Percentiles rank a stretch among this genome's conserved stretches.
Evolutionary conservation across 2,797 vertebrate genomes (phyloP).

Genomic region (Hybognathus amarus): DNA sequence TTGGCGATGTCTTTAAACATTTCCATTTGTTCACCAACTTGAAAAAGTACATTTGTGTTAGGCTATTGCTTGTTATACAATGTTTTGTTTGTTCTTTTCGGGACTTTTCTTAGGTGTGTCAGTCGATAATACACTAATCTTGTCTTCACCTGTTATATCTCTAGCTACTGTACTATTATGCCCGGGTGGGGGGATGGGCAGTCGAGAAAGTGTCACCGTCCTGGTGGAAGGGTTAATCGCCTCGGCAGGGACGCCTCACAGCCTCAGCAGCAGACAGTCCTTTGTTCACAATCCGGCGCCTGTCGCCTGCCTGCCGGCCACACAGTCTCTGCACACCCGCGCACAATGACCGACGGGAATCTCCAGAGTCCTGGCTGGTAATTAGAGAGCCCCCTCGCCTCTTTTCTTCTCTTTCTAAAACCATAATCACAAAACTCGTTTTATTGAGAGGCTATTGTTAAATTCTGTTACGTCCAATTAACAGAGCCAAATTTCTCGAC

Average conservation of each 20-base stretch:
- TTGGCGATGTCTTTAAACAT: not conserved
- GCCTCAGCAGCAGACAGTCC: conserved; percentile 61
- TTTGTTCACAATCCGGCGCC: conserved; percentile 67
- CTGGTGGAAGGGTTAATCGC: conserved; percentile 62
- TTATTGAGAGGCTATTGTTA: conserved; percentile 59
- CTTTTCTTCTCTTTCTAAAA: conserved; percentile 36
- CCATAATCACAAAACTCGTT: conserved; percentile 53
- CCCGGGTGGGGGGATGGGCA: conserved; percentile 9
- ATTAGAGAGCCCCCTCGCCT: conserved; percentile 48
- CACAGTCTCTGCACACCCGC: conserved; percentile 48
- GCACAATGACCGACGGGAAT: conserved; percentile 55
- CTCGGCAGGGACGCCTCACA: conserved; percentile 54
- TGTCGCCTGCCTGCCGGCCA: conserved; percentile 59
- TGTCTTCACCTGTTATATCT: conserved; percentile 7
- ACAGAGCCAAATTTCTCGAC: conserved; percentile 52
- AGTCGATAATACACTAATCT: not conserved
- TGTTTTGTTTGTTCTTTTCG: not conserved
- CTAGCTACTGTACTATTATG: not conserved
- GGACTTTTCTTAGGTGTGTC: not conserved
- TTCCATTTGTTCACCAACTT: not conserved
- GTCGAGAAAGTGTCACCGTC: conserved; percentile 46
- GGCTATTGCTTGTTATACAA: not conserved
- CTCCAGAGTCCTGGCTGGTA: conserved; percentile 53
- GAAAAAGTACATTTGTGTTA: not conserved
- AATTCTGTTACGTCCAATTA: conserved; percentile 64